These are phyloP conservation scores for Procambarus clarkii DNA, from an alignment of 1,140 invertebrate species.

Conservation along the genomic window DNA sequence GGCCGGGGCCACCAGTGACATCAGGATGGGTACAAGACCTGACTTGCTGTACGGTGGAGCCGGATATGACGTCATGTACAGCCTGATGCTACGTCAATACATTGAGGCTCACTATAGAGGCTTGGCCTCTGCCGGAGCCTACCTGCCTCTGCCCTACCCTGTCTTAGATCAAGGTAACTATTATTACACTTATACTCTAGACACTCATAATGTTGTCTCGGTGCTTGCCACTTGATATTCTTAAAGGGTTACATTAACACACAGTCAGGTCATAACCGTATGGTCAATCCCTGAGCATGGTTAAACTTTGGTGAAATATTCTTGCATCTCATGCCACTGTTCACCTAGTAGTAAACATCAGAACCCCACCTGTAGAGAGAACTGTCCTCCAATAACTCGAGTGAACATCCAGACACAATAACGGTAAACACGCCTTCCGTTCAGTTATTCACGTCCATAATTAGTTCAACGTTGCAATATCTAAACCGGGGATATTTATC, in stretches of 20 bases:
- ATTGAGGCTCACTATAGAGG: slow-evolving; percentile 11
- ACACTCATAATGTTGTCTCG: not conserved
- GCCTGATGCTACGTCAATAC: slow-evolving; percentile 24
- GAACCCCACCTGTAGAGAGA: too few relatives aligned
- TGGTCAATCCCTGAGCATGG: too few relatives aligned
- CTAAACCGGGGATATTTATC: too few relatives aligned
- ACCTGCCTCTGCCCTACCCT: not conserved
- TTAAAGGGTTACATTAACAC: not conserved
- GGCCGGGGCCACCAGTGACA: not conserved
- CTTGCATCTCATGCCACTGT: too few relatives aligned
- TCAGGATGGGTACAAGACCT: not conserved
- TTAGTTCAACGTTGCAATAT: too few relatives aligned
- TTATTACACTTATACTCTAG: not conserved
- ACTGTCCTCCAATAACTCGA: too few relatives aligned
- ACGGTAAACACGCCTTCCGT: too few relatives aligned
- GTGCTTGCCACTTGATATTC: not conserved
- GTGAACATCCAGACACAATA: too few relatives aligned
- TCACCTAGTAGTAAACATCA: too few relatives aligned
- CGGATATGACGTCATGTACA: not conserved
- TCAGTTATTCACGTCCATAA: too few relatives aligned
- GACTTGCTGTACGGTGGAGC: slow-evolving; percentile 4
- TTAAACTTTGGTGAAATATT: too few relatives aligned
- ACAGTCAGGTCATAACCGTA: too few relatives aligned
- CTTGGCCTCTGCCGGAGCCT: not conserved
- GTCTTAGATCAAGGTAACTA: slow-evolving; percentile 4